Conservation (phyloP, 2,888 invertebrate genomes). For the Amphipoea oculea region DNA sequence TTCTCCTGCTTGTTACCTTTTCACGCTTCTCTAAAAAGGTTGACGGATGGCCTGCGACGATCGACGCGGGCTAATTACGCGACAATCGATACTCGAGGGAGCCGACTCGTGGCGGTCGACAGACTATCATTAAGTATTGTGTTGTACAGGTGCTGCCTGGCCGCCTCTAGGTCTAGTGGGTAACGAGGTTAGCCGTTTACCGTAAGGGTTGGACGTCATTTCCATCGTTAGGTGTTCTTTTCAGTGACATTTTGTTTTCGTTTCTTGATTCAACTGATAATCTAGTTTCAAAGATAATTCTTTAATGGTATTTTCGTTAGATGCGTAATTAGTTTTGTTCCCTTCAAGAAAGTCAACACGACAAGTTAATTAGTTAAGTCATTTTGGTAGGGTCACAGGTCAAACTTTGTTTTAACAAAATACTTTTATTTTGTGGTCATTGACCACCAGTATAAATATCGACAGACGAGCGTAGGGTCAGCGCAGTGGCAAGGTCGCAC, state of each 20-base stretch:
- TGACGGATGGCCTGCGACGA: constrained; percentile 83
- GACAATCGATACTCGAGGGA: constrained; percentile 73
- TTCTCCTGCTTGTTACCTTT: constrained; percentile 87
- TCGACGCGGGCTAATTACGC: constrained; percentile 81
- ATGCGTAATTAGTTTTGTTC: neutral
- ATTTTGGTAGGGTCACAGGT: too few species aligned
- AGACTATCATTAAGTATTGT: constrained; percentile 6
- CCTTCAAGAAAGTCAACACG: neutral
- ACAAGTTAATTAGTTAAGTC: neutral
- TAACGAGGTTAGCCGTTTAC: neutral
- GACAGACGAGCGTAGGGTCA: neutral
- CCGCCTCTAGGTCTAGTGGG: neutral
- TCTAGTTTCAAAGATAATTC: neutral
- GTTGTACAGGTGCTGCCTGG: constrained; percentile 1
- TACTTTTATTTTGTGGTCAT: too few species aligned
- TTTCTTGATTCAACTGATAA: neutral
- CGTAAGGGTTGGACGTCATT: neutral
- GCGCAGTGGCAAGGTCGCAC: neutral
- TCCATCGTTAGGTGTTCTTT: neutral
- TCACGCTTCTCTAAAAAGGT: constrained; percentile 85
- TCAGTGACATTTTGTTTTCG: neutral
- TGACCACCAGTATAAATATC: neutral
- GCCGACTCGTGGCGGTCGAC: neutral
- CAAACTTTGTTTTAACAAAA: too few species aligned
- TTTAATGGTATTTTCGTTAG: neutral